phyloP scores from a whole-genome alignment of 1,140 invertebrate genomes.

The Ditylenchus dipsaci region DNA sequence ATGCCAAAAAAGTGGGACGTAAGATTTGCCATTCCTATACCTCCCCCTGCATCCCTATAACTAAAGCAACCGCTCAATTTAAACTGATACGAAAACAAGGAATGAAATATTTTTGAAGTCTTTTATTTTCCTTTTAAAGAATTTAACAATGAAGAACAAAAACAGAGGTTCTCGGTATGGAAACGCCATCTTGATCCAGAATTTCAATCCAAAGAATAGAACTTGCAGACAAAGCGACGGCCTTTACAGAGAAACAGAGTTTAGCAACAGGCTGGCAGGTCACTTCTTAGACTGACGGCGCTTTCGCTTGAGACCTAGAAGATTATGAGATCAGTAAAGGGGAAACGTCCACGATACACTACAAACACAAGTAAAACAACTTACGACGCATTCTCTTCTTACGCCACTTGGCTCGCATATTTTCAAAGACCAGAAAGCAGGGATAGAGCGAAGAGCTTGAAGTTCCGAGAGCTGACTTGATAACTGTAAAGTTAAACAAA shows the following conservation, averaged over 20 bases:
- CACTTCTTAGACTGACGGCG: constrained; percentile 8
- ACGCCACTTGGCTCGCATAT: not conserved
- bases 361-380: too few relatives aligned
- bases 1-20: too few relatives aligned
- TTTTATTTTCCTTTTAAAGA: constrained; percentile 4
- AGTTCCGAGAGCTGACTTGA: too few relatives aligned
- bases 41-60: too few relatives aligned
- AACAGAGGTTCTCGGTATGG: not conserved
- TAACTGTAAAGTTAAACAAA: too few relatives aligned
- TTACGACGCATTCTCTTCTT: constrained; percentile 11
- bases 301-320: not conserved
- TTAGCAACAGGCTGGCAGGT: not conserved
- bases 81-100: too few relatives aligned
- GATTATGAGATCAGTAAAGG: too few relatives aligned
- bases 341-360: too few relatives aligned
- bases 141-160: constrained; percentile 13
- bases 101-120: not conserved
- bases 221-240: not conserved
- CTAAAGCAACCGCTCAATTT: too few relatives aligned
- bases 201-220: not conserved
- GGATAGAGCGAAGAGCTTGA: too few relatives aligned
- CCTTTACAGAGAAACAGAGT: not conserved
- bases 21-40: too few relatives aligned
- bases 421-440: too few relatives aligned
- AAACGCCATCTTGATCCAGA: not conserved